phyloP scores from a whole-genome alignment of 2,797 vertebrate species.

The Cryptoblepharus egeriae region DNA sequence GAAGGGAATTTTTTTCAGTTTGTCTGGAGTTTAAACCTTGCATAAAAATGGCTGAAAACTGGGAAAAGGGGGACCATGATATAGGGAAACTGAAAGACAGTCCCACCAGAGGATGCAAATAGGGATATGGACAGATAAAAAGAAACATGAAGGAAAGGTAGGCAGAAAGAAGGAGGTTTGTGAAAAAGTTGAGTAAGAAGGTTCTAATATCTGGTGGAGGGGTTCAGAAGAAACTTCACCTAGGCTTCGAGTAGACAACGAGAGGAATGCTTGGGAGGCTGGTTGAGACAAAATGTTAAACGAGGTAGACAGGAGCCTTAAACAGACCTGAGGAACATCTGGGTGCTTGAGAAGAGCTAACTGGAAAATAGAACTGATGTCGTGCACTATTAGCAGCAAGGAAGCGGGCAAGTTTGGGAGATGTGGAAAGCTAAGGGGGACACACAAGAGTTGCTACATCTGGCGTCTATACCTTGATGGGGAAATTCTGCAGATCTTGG shows the following conservation, averaged over 20 bases:
- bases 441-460: not conserved
- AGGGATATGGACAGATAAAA: not conserved
- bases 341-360: not conserved
- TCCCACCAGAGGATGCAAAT: not conserved
- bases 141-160: not conserved
- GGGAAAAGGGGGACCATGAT: too few species aligned
- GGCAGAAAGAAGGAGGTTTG: not conserved
- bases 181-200: not conserved
- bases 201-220: not conserved
- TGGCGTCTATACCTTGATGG: not conserved
- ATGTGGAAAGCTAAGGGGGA: not conserved
- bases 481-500: not conserved
- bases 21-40: not conserved
- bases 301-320: not conserved
- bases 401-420: not conserved
- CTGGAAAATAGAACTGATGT: not conserved
- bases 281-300: not conserved
- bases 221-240: not conserved
- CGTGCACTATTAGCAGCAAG: too few species aligned
- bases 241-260: too few species aligned
- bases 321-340: not conserved
- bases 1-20: not conserved
- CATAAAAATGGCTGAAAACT: too few species aligned
- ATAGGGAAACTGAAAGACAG: not conserved
- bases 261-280: not conserved